These are phyloP conservation scores for Leptura quadrifasciata DNA, from an alignment of 2,888 invertebrate species.

Conservation along the genomic window DNA sequence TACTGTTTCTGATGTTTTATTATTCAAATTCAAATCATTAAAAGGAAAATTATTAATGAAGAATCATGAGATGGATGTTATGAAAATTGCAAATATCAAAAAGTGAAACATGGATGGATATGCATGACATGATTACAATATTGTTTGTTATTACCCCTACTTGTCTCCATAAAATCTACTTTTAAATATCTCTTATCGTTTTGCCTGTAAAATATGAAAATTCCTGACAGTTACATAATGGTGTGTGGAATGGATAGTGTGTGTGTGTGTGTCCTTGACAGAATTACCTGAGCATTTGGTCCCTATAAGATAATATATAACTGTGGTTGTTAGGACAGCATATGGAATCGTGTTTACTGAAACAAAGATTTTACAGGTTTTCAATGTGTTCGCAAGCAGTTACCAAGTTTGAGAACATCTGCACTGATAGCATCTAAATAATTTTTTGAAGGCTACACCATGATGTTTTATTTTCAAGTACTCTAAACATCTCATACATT, in stretches of 20 bases:
- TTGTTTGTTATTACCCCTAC: not conserved
- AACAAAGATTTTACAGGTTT: not conserved
- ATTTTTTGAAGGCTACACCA: not conserved
- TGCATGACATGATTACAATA: not conserved
- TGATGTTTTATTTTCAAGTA: not conserved
- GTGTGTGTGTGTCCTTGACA: not conserved
- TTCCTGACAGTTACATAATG: not conserved
- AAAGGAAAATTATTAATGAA: no score
- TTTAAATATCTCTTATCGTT: not conserved
- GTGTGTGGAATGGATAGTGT: not conserved
- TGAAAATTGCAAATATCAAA: no score
- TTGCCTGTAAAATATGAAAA: no score
- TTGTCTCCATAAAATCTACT: not conserved
- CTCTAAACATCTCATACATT: conserved; percentile 6
- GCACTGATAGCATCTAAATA: conserved; percentile 10
- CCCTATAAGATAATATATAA: not conserved
- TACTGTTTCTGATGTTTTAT: no score
- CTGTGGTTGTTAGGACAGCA: not conserved
- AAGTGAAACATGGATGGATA: no score
- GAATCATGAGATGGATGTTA: no score
- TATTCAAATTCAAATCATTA: no score
- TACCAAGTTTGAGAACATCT: conserved; percentile 19
- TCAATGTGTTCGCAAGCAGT: not conserved
- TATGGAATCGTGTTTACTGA: not conserved
- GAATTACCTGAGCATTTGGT: not conserved